A percentile compares a stretch with the other conserved stretches of the same genome.
These are phyloP conservation scores for Lacanobia oleracea DNA, from an alignment of 2,888 invertebrate species.

Conservation along the genomic window DNA sequence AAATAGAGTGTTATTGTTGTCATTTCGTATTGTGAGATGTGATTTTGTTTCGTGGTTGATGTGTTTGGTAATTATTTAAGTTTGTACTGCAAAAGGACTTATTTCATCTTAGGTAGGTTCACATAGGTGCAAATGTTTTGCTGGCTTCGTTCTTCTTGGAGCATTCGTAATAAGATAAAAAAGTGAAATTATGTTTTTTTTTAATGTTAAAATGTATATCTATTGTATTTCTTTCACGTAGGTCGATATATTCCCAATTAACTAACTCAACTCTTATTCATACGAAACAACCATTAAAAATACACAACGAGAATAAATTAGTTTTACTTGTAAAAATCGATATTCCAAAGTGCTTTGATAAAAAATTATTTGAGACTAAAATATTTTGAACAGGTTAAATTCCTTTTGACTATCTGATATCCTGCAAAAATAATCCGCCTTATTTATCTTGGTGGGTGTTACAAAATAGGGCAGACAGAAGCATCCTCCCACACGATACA, in stretches of 20 bases:
- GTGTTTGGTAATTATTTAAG: neutral
- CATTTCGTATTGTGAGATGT: neutral
- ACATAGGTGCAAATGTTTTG: neutral
- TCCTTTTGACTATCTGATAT: neutral
- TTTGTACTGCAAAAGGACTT: neutral
- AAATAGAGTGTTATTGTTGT: slow-evolving; percentile 27
- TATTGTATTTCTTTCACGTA: no score
- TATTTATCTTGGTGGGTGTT: neutral
- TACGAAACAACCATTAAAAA: neutral
- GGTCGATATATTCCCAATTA: no score
- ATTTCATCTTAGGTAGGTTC: neutral
- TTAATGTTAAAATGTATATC: no score
- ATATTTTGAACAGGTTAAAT: neutral
- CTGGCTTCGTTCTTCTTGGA: neutral
- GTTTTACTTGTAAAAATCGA: neutral
- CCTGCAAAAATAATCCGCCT: neutral
- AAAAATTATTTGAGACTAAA: neutral
- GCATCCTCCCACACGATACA: slow-evolving; percentile 9
- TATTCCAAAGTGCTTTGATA: neutral
- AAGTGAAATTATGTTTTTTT: no score
- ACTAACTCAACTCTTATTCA: neutral
- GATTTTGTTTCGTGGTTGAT: neutral
- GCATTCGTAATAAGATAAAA: neutral
- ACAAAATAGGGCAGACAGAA: neutral
- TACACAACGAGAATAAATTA: neutral